Evolutionary conservation across 2,113 vertebrate genomes (phyloP).

Genomic region (Melanerpes formicivorus): DNA sequence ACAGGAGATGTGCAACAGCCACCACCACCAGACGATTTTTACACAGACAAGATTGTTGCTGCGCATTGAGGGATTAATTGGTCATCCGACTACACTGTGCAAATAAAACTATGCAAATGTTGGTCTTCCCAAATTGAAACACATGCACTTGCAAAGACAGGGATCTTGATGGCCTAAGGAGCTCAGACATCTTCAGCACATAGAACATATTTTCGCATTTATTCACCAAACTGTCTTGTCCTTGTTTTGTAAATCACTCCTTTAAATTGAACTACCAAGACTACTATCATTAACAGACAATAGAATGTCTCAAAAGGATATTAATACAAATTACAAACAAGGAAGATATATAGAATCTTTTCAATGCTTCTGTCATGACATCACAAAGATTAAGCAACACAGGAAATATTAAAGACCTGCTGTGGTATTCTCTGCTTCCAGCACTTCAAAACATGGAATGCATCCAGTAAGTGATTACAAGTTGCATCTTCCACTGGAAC

Average conservation of each 20-base stretch:
- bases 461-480: not conserved
- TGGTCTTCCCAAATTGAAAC: slow-evolving; percentile 1
- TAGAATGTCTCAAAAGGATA: not conserved
- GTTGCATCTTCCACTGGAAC: not conserved
- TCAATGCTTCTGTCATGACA: not conserved
- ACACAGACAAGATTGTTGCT: not conserved
- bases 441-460: too few species aligned
- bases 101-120: slow-evolving; percentile 17
- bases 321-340: not conserved
- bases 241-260: not conserved
- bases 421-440: too few species aligned
- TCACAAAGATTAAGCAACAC: too few species aligned
- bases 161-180: not conserved
- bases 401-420: too few species aligned
- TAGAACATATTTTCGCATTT: not conserved
- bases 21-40: not conserved
- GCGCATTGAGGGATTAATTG: not conserved
- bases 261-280: not conserved
- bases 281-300: not conserved
- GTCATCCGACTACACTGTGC: not conserved
- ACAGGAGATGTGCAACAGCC: not conserved
- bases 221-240: not conserved
- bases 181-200: not conserved
- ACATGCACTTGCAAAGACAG: not conserved
- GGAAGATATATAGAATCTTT: not conserved